phyloP scores from a whole-genome alignment of 1,140 invertebrate species.

The Drosophila saltans region DNA sequence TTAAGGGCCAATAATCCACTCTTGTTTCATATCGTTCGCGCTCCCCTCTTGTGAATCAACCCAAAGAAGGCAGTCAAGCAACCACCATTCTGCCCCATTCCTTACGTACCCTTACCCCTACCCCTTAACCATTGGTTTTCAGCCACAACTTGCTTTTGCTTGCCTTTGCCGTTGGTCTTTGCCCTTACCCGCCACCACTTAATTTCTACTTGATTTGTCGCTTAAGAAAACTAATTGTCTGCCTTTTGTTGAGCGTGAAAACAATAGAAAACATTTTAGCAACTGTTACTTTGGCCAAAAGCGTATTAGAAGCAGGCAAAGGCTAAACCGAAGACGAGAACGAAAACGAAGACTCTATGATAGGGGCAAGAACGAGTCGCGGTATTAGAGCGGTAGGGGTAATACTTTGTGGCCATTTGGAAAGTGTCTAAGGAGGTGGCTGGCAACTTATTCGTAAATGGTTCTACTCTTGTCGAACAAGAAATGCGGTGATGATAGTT shows the following conservation, averaged over 20 bases:
- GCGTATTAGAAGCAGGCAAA: conserved; percentile 68
- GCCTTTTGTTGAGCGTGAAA: conserved; percentile 81
- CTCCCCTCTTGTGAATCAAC: conserved; percentile 23
- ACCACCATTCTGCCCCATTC: background rate
- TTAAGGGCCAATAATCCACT: conserved; percentile 80
- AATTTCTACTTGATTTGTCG: conserved; percentile 83
- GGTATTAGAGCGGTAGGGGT: background rate
- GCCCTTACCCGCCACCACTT: conserved; percentile 69
- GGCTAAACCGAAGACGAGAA: conserved; percentile 16
- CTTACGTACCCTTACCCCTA: no score
- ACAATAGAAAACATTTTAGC: conserved; percentile 82
- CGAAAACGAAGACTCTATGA: conserved; percentile 28
- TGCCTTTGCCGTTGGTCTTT: conserved; percentile 16
- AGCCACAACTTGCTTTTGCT: conserved; percentile 29
- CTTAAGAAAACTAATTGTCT: conserved; percentile 83
- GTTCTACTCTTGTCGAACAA: conserved; percentile 40
- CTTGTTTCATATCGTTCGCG: conserved; percentile 76
- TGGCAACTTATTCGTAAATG: conserved; percentile 40
- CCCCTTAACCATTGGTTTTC: conserved; percentile 6
- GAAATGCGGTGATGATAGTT: background rate
- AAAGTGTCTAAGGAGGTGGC: conserved; percentile 35
- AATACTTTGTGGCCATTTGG: conserved; percentile 49
- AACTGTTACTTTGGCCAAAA: conserved; percentile 77
- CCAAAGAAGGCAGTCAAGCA: background rate
- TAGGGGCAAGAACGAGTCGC: conserved; percentile 5